Base-by-base conservation (phyloP, 92 coral and sea anemone genomes). In the Palythoa caribaeorum region DNA sequence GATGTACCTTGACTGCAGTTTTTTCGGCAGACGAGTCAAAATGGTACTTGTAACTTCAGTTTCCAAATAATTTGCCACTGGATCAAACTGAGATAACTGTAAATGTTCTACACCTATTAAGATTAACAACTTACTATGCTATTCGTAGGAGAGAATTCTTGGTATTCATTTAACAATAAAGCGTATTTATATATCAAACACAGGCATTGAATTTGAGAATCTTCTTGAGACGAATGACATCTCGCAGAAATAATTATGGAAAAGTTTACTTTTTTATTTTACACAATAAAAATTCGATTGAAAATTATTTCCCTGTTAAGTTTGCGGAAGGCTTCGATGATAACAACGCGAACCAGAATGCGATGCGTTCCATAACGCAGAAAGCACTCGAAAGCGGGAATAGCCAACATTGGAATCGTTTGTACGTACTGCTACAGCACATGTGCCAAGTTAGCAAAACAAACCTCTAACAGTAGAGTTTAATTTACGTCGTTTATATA, bases 141-240 rank as follows among this genome's bases (percentile, higher is more conserved):
- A 9, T 65, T 1, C 20, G 1, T 17, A 7, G 40, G 66, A 52
- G 38, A 48, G 37, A 66, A 66, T 44, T 63, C 62, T 4, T 36
- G 73, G 75, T 53, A 66, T 66, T 81, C 73, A 19, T n/a, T 59
- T 38, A 60, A 51, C 38, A 79, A 38, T 62, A 80, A 81, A 65
- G 73, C 76, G 75, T 76, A 65, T 81, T 62, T 17, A 63, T 63
- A 12, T 9, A 36, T 12, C 47, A 81, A 53, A 69, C 28, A 38
- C 48, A 20, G 17, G 78, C 55, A 78, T 53, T 53, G 6, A 14
- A 28, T 28, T 28, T 28, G 28, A 28, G 28, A 78, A 20, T 35
- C 86, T 20, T 62, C 40, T 21, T 3, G 16, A 63, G 40, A 66
- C 73, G 36, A 79, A 16, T 17, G 37, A 37, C 4, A 13, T 77